phyloP scores from a whole-genome alignment of 2,888 invertebrate genomes.

The Protodeltote pygarga region DNA sequence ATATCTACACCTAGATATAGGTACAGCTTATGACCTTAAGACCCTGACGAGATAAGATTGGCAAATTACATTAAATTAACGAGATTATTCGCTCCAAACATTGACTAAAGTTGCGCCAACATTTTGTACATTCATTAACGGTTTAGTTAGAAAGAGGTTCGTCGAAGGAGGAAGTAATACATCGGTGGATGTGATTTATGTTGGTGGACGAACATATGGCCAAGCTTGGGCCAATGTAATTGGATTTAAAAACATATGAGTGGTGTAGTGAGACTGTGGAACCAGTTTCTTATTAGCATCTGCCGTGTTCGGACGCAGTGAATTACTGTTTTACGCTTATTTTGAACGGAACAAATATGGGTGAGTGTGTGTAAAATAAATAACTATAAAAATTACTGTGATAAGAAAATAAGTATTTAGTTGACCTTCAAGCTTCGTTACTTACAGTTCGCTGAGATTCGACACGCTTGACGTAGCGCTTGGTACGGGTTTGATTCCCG shows the following conservation, averaged over 20 bases:
- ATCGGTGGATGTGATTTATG: background rate
- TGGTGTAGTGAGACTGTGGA: conserved; percentile 6
- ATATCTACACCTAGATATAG: too few relatives aligned
- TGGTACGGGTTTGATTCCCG: too few relatives aligned
- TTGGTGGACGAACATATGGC: conserved; percentile 1
- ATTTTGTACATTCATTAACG: background rate
- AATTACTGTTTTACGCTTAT: background rate
- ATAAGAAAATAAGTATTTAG: background rate
- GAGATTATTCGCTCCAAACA: conserved; percentile 1
- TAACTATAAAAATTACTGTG: background rate
- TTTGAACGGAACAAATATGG: conserved; percentile 16
- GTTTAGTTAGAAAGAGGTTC: too few relatives aligned
- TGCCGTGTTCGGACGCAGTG: conserved; percentile 25
- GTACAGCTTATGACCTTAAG: background rate
- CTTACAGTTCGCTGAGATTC: too few relatives aligned
- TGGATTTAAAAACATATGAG: conserved; percentile 25
- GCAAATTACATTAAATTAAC: conserved; percentile 15
- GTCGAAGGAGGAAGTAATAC: background rate
- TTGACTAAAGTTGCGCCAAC: background rate
- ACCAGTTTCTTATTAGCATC: conserved; percentile 32
- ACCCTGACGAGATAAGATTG: conserved; percentile 30
- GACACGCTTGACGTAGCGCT: too few relatives aligned
- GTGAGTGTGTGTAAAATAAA: conserved; percentile 18
- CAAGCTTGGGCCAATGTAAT: conserved; percentile 27
- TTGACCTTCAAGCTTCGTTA: too few relatives aligned